Evolutionary conservation across 2,888 invertebrate species (phyloP), one percentile per base, ranked within the genome.

Genomic region (Tipula unca): DNA sequence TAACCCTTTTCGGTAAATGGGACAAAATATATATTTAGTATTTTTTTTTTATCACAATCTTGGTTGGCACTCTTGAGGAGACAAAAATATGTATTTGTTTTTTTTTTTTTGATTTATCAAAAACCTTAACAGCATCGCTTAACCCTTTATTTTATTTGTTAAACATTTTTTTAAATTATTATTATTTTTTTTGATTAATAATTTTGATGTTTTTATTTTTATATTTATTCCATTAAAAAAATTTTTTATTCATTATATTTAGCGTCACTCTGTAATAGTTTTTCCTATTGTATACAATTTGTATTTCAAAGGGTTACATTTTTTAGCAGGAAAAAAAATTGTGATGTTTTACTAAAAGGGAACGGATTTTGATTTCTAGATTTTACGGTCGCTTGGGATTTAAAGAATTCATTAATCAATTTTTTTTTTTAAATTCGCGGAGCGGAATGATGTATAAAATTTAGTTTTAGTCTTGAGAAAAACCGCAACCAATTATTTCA

Each of bases 41-140:
- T 69, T 69, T 69, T 69, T 54, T 69, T 69, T 69, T 69, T 48
- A 69, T 69, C 69, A 69, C 69, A 69, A 25, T 69, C 69, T 69
- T 69, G 69, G 69, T 69, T 69, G 69, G 69, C 69, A 69, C 69
- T 69, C 69, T 69, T 69, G 69, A 69, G 25, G 69, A 69, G 69
- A 69, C 69, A 69, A 69, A 25, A 69, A 69, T 69, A 25, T 69
- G 69, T 69, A 10, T 69, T 69, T 69, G 10, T 25, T 69, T 8
- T 69, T 25, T 69, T 3, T 25, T 69, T 10, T 54, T 17, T 54
- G 17, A 54, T 17, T 69, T 25, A 25, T 10, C 25, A 69, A 69
- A 69, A 69, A 25, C 25, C 69, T 69, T 69, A 69, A 69, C 69
- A 69, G 69, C 25, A 69, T 69, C 69, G 69, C 69, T 69, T 69